These are phyloP conservation scores for Dysmachus trigonus DNA, from an alignment of 2,888 invertebrate species.

Conservation along the genomic window DNA sequence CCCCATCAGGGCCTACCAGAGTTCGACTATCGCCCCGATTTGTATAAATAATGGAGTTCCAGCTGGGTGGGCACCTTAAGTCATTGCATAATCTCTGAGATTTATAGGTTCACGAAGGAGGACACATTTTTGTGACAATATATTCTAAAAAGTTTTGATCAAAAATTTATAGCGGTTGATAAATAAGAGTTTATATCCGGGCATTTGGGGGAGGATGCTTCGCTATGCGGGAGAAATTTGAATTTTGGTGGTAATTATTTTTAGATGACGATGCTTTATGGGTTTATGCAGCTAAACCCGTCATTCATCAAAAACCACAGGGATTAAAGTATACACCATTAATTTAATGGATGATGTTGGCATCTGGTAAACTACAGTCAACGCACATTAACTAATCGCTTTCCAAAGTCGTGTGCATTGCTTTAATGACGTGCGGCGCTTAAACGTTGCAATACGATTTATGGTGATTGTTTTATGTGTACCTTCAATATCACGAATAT, in stretches of 20 bases:
- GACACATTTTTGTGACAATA: constrained; percentile 21
- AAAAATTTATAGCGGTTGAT: neutral
- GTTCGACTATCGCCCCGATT: neutral
- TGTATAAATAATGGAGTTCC: neutral
- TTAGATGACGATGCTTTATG: neutral
- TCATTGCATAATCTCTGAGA: constrained; percentile 34
- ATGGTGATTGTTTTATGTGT: neutral
- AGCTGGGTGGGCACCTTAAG: constrained; percentile 15
- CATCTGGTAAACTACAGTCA: neutral
- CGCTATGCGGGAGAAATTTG: neutral
- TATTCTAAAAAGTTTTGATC: neutral
- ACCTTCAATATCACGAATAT: neutral
- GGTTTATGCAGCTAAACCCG: neutral
- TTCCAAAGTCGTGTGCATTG: neutral
- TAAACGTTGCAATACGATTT: neutral
- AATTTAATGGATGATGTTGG: neutral
- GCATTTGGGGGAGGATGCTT: neutral
- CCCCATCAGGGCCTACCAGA: neutral
- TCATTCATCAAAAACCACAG: neutral
- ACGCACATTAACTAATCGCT: neutral
- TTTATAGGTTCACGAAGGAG: constrained; percentile 35
- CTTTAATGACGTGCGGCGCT: neutral
- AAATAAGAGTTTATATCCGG: neutral
- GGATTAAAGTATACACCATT: neutral
- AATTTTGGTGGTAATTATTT: neutral